These are phyloP conservation scores for Pristionchus fissidentatus DNA, from an alignment of 2,888 invertebrate genomes.

Conservation along the genomic window DNA sequence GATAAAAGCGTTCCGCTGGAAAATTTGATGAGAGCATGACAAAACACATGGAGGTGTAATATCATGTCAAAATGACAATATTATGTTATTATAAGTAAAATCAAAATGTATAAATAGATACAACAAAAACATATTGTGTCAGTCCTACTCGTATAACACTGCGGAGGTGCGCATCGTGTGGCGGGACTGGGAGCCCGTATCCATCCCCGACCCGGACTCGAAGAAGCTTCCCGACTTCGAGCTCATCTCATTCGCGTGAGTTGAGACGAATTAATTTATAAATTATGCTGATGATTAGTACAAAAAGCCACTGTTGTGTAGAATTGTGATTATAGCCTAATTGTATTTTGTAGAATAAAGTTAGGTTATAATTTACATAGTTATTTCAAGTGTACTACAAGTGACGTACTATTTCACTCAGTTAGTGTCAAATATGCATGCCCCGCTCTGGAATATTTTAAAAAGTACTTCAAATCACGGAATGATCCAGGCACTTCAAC, in stretches of 20 bases:
- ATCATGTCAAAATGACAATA: too few relatives aligned
- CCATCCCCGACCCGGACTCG: slow-evolving; percentile 73
- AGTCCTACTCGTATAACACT: slow-evolving; percentile 75
- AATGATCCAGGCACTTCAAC: slow-evolving; percentile 63
- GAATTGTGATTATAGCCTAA: neutral
- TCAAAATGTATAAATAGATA: too few relatives aligned
- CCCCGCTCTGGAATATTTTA: too few relatives aligned
- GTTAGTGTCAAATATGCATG: too few relatives aligned
- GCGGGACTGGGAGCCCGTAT: slow-evolving; percentile 74
- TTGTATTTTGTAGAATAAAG: too few relatives aligned
- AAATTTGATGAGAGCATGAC: neutral
- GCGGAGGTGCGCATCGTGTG: slow-evolving; percentile 75
- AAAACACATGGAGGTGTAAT: too few relatives aligned
- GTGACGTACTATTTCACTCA: too few relatives aligned
- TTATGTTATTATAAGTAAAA: too few relatives aligned
- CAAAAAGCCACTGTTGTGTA: neutral
- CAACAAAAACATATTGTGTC: slow-evolving; percentile 41
- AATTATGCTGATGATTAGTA: neutral
- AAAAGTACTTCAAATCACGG: neutral
- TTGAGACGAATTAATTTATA: neutral
- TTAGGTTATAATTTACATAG: too few relatives aligned
- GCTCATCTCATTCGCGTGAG: slow-evolving; percentile 63
- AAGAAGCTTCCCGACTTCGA: slow-evolving; percentile 75
- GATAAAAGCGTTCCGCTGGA: neutral
- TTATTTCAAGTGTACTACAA: too few relatives aligned